phyloP scores from a whole-genome alignment of 2,797 vertebrate genomes.

The Sebastes dallii region DNA sequence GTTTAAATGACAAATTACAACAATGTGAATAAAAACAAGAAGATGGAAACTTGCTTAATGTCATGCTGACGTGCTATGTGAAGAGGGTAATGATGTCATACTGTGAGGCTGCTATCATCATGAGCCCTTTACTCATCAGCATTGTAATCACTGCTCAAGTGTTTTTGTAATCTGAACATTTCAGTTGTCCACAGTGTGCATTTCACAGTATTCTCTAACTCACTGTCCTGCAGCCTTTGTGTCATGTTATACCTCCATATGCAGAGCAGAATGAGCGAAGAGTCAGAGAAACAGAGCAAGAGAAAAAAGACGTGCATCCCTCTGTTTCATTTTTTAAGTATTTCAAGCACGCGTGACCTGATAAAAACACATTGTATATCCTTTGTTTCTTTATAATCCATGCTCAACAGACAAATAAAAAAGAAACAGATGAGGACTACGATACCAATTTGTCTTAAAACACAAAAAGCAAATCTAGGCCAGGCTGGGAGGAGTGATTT shows the following conservation, averaged over 20 bases:
- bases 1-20: background rate
- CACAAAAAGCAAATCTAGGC: conserved; percentile 66
- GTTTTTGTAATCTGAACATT: conserved; percentile 15
- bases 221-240: background rate
- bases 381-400: conserved; percentile 36
- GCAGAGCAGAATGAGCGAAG: background rate
- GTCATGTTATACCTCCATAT: background rate
- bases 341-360: conserved; percentile 11
- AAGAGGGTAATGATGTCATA: conserved; percentile 7
- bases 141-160: conserved; percentile 16
- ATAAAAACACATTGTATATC: conserved; percentile 26
- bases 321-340: background rate
- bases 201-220: background rate
- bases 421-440: conserved; percentile 35
- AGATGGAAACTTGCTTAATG: background rate
- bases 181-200: background rate
- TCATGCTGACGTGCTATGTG: background rate
- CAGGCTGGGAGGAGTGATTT: conserved; percentile 65
- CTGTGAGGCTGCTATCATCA: conserved; percentile 10
- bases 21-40: background rate
- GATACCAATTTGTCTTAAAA: conserved; percentile 50
- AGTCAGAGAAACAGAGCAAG: background rate
- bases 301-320: background rate
- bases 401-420: conserved; percentile 30
- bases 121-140: conserved; percentile 12